Evolutionary conservation across 2,113 vertebrate genomes (phyloP).

Genomic region (Pluvianellus socialis): DNA sequence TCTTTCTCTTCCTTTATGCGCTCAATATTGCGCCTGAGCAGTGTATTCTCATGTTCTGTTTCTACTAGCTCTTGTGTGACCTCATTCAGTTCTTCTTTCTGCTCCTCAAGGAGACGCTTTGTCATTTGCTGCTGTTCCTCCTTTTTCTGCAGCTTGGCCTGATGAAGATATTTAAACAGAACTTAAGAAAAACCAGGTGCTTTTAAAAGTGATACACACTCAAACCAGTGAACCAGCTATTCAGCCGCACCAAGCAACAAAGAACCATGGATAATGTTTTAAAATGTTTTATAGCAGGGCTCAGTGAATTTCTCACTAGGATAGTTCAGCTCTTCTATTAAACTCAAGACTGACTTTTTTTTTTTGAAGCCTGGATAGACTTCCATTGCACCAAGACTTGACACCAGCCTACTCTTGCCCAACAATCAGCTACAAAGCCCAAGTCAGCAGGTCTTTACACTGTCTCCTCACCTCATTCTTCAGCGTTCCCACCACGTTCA

Average conservation of each 20-base stretch:
- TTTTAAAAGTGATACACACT: not conserved
- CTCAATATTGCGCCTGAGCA: slow-evolving; percentile 84
- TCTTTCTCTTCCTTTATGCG: slow-evolving; percentile 84
- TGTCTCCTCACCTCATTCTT: slow-evolving; percentile 82
- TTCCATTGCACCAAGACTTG: too few species aligned
- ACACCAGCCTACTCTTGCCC: too few species aligned
- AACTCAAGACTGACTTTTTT: too few species aligned
- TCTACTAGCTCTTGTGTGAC: slow-evolving; percentile 86
- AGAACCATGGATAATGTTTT: not conserved
- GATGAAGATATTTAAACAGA: not conserved
- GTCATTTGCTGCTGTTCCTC: slow-evolving; percentile 81
- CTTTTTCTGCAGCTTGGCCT: slow-evolving; percentile 83
- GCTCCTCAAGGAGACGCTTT: slow-evolving; percentile 82
- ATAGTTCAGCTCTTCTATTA: too few species aligned
- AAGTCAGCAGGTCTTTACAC: not conserved
- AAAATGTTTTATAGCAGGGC: too few species aligned
- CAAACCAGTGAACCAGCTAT: not conserved
- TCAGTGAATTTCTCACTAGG: too few species aligned
- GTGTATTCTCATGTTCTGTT: slow-evolving; percentile 82
- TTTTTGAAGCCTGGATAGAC: too few species aligned
- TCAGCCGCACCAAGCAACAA: not conserved
- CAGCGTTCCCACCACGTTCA: slow-evolving; percentile 84
- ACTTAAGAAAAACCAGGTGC: not conserved
- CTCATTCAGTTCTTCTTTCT: slow-evolving; percentile 81
- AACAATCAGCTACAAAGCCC: too few species aligned